Percentiles rank a stretch among this genome's conserved stretches.
These are phyloP conservation scores for Theodoxus fluviatilis DNA, from an alignment of 2,888 invertebrate genomes.

Conservation along the genomic window DNA sequence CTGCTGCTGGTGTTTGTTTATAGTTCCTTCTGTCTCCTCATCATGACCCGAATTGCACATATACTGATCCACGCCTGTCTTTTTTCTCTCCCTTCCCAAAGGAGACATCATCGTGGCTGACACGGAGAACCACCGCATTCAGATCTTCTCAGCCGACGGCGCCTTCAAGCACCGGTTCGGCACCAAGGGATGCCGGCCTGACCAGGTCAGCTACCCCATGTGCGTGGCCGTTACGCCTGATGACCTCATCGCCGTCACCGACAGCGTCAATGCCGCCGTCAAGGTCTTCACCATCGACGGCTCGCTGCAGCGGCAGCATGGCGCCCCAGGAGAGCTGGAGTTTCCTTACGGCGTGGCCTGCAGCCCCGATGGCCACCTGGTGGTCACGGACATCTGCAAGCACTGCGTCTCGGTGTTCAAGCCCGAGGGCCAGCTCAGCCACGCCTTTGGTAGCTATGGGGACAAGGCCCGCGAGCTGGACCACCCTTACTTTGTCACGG, in stretches of 20 bases:
- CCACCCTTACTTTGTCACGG: slow-evolving; percentile 59
- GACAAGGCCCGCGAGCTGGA: slow-evolving; percentile 51
- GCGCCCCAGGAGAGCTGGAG: slow-evolving; percentile 46
- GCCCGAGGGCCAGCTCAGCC: slow-evolving; percentile 46
- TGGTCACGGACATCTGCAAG: slow-evolving; percentile 58
- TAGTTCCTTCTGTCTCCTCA: too few relatives aligned
- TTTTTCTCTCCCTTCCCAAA: slow-evolving; percentile 29
- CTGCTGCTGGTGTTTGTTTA: too few relatives aligned
- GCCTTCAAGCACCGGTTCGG: slow-evolving; percentile 55
- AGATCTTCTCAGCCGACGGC: slow-evolving; percentile 57
- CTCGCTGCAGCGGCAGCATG: slow-evolving; percentile 43
- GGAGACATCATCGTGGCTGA: slow-evolving; percentile 59
- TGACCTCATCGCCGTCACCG: slow-evolving; percentile 55
- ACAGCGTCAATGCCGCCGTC: slow-evolving; percentile 58
- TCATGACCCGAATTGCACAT: too few relatives aligned
- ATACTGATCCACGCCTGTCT: not conserved
- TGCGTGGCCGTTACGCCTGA: slow-evolving; percentile 55
- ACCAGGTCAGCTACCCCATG: slow-evolving; percentile 56
- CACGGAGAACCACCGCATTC: slow-evolving; percentile 59
- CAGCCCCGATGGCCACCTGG: slow-evolving; percentile 45
- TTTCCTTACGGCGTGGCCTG: slow-evolving; percentile 57
- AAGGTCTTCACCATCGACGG: slow-evolving; percentile 55
- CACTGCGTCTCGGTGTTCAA: slow-evolving; percentile 54
- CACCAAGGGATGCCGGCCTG: slow-evolving; percentile 44
- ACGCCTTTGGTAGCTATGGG: slow-evolving; percentile 56